Conservation (phyloP, 2,113 vertebrate species). For the Phrynocephalus versicolor region DNA sequence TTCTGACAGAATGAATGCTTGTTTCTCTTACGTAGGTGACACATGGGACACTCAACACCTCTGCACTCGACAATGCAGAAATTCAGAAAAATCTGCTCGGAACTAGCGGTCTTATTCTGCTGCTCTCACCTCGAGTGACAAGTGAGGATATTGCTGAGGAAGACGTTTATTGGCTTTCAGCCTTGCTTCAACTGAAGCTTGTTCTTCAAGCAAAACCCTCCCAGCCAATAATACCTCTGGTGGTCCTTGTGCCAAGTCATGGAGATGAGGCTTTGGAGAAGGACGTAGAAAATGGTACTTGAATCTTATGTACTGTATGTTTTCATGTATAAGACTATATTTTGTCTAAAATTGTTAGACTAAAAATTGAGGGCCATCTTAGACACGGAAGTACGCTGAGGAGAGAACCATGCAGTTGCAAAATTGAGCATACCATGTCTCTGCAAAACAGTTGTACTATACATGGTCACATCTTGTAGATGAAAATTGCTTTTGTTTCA, state of each 20-base stretch:
- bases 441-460: too few relatives aligned
- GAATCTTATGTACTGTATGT: constrained; percentile 4
- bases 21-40: constrained; percentile 71
- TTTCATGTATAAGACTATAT: too few relatives aligned
- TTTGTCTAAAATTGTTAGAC: too few relatives aligned
- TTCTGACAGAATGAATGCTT: not conserved
- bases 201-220: constrained; percentile 88
- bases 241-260: constrained; percentile 78
- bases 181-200: constrained; percentile 89
- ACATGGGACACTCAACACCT: constrained; percentile 76
- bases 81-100: constrained; percentile 84
- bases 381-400: too few relatives aligned
- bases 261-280: constrained; percentile 38
- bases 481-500: not conserved
- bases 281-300: constrained; percentile 74
- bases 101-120: constrained; percentile 82
- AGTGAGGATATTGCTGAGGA: constrained; percentile 66
- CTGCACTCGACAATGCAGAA: constrained; percentile 76
- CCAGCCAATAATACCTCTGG: constrained; percentile 82
- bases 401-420: too few relatives aligned
- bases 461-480: too few relatives aligned
- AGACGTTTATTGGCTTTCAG: constrained; percentile 86
- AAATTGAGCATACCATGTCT: too few relatives aligned
- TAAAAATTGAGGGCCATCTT: too few relatives aligned
- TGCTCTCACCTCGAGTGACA: constrained; percentile 78